These are phyloP conservation scores for Xenopus laevis DNA, from an alignment of 2,113 vertebrate species.

Conservation along the genomic window DNA sequence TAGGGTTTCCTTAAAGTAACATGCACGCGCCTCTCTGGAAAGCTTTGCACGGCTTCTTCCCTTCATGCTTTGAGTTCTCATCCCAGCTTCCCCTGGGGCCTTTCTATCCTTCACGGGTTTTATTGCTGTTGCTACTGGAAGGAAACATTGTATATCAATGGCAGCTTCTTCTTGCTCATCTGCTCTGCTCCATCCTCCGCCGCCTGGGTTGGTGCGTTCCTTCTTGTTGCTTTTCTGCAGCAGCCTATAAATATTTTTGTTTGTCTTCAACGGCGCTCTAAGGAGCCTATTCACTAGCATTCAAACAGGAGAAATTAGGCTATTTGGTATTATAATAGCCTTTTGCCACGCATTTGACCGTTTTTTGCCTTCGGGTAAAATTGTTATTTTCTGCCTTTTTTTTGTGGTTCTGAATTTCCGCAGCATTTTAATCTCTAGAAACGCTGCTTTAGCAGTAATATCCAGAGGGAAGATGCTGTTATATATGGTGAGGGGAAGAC, in stretches of 20 bases:
- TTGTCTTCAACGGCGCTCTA: too few relatives aligned
- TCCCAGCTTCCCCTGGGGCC: constrained; percentile 22
- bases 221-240: not conserved
- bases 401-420: too few relatives aligned
- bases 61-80: constrained; percentile 16
- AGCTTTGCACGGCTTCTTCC: not conserved
- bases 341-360: too few relatives aligned
- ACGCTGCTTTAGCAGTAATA: too few relatives aligned
- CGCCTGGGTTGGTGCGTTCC: constrained; percentile 3
- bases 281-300: too few relatives aligned
- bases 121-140: constrained; percentile 34
- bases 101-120: constrained; percentile 39
- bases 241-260: not conserved
- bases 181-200: constrained; percentile 5
- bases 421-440: too few relatives aligned
- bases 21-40: not conserved
- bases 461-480: too few relatives aligned
- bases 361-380: too few relatives aligned
- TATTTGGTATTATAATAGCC: too few relatives aligned
- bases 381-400: too few relatives aligned
- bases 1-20: not conserved
- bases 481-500: too few relatives aligned
- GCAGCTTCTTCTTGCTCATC: not conserved
- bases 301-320: too few relatives aligned
- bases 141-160: constrained; percentile 20